phyloP scores from a whole-genome alignment of 2,113 vertebrate species.

The Nansenia antarctica region DNA sequence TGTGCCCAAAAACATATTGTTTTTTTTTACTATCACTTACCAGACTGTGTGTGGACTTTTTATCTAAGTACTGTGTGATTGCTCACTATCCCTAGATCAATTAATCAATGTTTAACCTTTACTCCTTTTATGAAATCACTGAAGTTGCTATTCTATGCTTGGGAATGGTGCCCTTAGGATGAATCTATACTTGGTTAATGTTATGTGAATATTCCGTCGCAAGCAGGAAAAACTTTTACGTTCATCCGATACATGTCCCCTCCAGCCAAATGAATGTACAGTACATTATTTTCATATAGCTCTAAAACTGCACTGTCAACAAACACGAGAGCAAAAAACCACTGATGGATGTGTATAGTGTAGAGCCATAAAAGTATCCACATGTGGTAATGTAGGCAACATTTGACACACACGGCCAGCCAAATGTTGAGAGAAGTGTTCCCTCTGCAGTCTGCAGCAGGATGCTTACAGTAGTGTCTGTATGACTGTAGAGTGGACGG shows the following conservation, averaged over 20 bases:
- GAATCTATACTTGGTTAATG: slow-evolving; percentile 67
- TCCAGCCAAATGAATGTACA: slow-evolving; percentile 22
- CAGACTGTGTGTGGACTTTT: slow-evolving; percentile 5
- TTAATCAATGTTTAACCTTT: slow-evolving; percentile 63
- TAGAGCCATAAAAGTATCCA: neutral
- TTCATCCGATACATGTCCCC: slow-evolving; percentile 60
- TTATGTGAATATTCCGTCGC: slow-evolving; percentile 65
- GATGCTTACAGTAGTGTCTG: too few relatives aligned
- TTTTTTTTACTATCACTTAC: too few relatives aligned
- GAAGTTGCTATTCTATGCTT: slow-evolving; percentile 28
- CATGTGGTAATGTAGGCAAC: neutral
- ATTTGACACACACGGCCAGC: slow-evolving; percentile 12
- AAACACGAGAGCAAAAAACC: neutral
- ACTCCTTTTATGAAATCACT: slow-evolving; percentile 46
- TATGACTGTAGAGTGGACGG: slow-evolving; percentile 34
- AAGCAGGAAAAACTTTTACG: slow-evolving; percentile 55
- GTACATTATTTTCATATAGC: slow-evolving; percentile 38
- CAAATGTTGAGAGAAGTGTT: slow-evolving; percentile 16
- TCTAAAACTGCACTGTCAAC: slow-evolving; percentile 49
- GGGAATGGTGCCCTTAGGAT: slow-evolving; percentile 64
- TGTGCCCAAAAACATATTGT: too few relatives aligned
- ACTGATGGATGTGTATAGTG: neutral
- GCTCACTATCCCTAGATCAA: slow-evolving; percentile 30
- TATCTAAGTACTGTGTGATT: slow-evolving; percentile 33
- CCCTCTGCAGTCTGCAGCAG: neutral